Percentiles rank a stretch among this genome's conserved stretches.
These are phyloP conservation scores for Diabrotica undecimpunctata DNA, from an alignment of 1,140 invertebrate genomes.

Conservation along the genomic window DNA sequence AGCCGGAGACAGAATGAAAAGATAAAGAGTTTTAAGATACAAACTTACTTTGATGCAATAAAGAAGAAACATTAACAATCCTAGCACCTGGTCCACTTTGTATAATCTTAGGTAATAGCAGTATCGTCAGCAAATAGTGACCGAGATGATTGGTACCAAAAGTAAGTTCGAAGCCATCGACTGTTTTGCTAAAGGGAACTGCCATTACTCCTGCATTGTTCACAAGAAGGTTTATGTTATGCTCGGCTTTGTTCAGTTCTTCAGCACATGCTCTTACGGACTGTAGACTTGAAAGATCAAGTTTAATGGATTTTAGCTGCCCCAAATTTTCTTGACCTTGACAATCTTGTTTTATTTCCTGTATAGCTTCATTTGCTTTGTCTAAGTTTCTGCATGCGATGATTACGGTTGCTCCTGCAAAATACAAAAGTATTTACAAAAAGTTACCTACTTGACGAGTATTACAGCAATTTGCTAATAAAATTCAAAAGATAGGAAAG, in stretches of 20 bases:
- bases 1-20: no score
- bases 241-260: constrained; percentile 56
- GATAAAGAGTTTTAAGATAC: background rate
- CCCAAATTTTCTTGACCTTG: constrained; percentile 51
- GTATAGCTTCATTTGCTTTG: constrained; percentile 43
- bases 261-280: constrained; percentile 70
- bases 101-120: constrained; percentile 66
- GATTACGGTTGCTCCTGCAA: constrained; percentile 47
- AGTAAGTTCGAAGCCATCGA: constrained; percentile 78
- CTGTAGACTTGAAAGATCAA: constrained; percentile 68
- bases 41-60: constrained; percentile 52
- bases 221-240: constrained; percentile 69
- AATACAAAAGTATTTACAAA: background rate
- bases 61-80: constrained; percentile 63
- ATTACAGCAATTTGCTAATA: no score
- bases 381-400: constrained; percentile 48
- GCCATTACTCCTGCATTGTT: constrained; percentile 81
- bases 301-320: constrained; percentile 55
- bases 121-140: constrained; percentile 78
- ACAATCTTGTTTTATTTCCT: constrained; percentile 50
- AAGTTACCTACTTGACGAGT: no score
- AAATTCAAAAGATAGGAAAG: no score
- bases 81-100: constrained; percentile 47
- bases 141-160: constrained; percentile 76
- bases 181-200: constrained; percentile 60